Evolutionary conservation across 2,888 invertebrate genomes (phyloP), one percentile per base, ranked within the genome.

Genomic region (Apodemia zela): DNA sequence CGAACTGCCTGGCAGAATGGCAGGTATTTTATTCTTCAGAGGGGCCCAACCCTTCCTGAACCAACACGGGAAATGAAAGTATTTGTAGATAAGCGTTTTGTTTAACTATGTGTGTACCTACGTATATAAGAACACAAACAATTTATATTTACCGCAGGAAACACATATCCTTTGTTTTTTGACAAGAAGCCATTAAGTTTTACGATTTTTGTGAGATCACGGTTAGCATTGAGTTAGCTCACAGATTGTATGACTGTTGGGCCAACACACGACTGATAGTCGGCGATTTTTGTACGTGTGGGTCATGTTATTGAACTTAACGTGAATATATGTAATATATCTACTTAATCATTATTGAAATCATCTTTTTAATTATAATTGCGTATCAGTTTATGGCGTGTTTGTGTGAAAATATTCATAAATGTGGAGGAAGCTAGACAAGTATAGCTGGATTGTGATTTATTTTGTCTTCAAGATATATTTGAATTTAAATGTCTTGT

Each of bases 281-380:
- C n/a, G 33, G 15, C n/a, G 38, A 35, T 42, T 62, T 61, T 61
- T 61, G 66, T 66, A 70, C 84, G 83, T 84, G 84, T 73, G 72
- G 81, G 81, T 83, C 82, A 78, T 73, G 84, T 71, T 85, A 84
- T 81, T 85, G 84, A 81, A 83, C 82, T 75, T 68, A 63, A 61
- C 21, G 67, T 71, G 68, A 67, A 68, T 21, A 57, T 29, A 29
- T 29, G n/a, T 25, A 7, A 57, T 29, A 15, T 54, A 54, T 25
- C 25, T 25, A 54, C n/a, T 45, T 45, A n/a, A 45, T 45, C 6
- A 45, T 45, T 45, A 45, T 15, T 45, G 45, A 25, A 51, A 25
- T 54, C 25, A 54, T 29, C 21, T 15, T 21, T 25, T 25, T 54
- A 54, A 29, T 29, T 54, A 54, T 29, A 54, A 51, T 51, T 51